Evolutionary conservation across 2,113 vertebrate genomes (phyloP).

Genomic region (Melanerpes formicivorus): DNA sequence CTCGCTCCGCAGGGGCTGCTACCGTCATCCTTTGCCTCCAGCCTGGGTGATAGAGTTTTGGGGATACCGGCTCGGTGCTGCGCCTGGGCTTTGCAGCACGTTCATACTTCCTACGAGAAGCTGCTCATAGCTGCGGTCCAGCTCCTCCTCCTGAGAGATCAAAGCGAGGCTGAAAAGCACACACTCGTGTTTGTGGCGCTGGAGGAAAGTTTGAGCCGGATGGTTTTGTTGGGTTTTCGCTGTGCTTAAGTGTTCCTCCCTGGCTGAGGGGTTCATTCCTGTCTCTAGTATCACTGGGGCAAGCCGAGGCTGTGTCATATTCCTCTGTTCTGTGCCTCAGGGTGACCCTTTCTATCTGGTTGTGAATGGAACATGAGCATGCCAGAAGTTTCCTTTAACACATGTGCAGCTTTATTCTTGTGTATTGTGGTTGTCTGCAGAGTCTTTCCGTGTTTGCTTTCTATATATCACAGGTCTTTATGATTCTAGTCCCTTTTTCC

Average conservation of each 20-base stretch:
- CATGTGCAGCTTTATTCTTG: neutral
- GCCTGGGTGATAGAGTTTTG: neutral
- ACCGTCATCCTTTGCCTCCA: neutral
- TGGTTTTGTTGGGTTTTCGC: neutral
- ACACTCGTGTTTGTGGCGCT: neutral
- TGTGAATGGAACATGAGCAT: neutral
- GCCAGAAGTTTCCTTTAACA: neutral
- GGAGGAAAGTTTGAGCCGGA: neutral
- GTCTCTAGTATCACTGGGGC: neutral
- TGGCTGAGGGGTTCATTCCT: neutral
- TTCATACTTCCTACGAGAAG: neutral
- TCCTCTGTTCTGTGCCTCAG: neutral
- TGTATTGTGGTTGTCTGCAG: neutral
- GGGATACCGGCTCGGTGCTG: neutral
- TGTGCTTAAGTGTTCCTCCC: neutral
- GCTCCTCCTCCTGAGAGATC: neutral
- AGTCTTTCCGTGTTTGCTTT: neutral
- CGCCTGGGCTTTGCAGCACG: neutral
- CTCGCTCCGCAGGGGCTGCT: neutral
- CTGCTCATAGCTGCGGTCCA: neutral
- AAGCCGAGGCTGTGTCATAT: neutral
- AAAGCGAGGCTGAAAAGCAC: neutral
- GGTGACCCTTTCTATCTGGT: fast-evolving
- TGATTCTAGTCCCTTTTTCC: neutral
- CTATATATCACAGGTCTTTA: neutral